Evolutionary conservation across 1,140 invertebrate species (phyloP).

Genomic region (Drosophila ananassae): DNA sequence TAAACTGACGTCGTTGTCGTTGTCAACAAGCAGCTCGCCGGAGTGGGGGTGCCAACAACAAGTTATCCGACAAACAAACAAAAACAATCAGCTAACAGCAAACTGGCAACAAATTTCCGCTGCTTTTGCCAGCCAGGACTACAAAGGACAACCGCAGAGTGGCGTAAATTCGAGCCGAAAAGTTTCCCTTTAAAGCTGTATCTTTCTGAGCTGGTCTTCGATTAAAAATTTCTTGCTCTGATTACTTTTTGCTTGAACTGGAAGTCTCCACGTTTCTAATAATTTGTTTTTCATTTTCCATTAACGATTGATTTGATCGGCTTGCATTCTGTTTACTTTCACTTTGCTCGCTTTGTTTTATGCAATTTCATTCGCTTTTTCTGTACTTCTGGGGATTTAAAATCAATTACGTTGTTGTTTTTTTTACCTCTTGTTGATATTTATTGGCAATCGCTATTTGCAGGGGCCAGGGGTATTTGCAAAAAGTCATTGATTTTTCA

Average conservation of each 20-base stretch:
- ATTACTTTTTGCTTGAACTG: no score
- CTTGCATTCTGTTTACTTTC: constrained; percentile 38
- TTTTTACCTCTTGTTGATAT: constrained; percentile 13
- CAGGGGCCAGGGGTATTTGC: background rate
- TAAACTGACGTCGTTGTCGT: constrained; percentile 69
- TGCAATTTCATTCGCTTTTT: constrained; percentile 16
- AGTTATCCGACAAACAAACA: constrained; percentile 44
- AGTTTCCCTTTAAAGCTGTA: constrained; percentile 14
- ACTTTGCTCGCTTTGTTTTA: constrained; percentile 33
- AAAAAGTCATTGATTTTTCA: constrained; percentile 36
- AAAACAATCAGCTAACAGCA: constrained; percentile 63
- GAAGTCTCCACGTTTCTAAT: background rate
- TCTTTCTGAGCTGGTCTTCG: constrained; percentile 10
- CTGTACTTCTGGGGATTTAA: constrained; percentile 30
- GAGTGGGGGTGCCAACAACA: constrained; percentile 19
- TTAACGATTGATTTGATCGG: constrained; percentile 27
- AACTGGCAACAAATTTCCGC: constrained; percentile 56
- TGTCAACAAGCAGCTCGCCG: constrained; percentile 58
- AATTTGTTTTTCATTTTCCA: constrained; percentile 36
- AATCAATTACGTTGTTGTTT: constrained; percentile 50
- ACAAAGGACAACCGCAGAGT: constrained; percentile 11
- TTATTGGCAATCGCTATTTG: constrained; percentile 21
- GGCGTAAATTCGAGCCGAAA: background rate
- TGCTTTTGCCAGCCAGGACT: constrained; percentile 4
- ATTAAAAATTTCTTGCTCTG: background rate